Evolutionary conservation across 2,888 invertebrate genomes (phyloP).

Genomic region (Drosophila merina): DNA sequence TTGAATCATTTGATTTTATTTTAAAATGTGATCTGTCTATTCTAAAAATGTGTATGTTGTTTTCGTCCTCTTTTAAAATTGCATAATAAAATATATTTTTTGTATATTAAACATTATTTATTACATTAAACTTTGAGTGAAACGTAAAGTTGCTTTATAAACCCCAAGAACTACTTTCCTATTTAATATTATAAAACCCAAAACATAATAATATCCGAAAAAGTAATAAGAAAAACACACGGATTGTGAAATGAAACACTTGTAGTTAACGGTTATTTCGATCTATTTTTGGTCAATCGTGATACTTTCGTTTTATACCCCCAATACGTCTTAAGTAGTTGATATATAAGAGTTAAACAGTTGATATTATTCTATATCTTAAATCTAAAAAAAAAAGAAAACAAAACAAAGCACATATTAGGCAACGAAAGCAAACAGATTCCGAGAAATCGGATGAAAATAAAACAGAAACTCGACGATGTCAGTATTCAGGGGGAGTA

Average conservation of each 20-base stretch:
- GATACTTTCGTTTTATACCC: constrained; percentile 66
- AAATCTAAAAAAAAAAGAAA: constrained; percentile 24
- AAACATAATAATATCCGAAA: background rate
- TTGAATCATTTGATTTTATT: background rate
- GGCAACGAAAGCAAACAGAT: constrained; percentile 41
- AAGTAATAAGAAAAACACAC: constrained; percentile 24
- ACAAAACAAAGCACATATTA: constrained; percentile 25
- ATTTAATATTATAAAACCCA: background rate
- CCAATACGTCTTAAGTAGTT: constrained; percentile 52
- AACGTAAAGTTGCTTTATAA: background rate
- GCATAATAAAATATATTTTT: background rate
- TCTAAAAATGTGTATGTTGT: background rate
- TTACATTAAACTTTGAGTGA: background rate
- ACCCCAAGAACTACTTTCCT: background rate
- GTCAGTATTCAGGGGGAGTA: constrained; percentile 76
- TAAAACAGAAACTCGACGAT: constrained; percentile 69
- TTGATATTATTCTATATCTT: constrained; percentile 75
- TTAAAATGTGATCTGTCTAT: background rate
- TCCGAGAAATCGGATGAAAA: constrained; percentile 8
- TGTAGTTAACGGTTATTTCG: constrained; percentile 76
- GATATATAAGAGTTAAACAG: constrained; percentile 72
- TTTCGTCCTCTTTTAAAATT: background rate
- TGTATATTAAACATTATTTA: background rate
- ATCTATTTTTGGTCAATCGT: constrained; percentile 77
- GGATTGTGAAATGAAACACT: constrained; percentile 50